Percentiles rank a stretch among this genome's conserved stretches.
Evolutionary conservation across 2,888 invertebrate species (phyloP).

Genomic region (Alentia gelatinosa): DNA sequence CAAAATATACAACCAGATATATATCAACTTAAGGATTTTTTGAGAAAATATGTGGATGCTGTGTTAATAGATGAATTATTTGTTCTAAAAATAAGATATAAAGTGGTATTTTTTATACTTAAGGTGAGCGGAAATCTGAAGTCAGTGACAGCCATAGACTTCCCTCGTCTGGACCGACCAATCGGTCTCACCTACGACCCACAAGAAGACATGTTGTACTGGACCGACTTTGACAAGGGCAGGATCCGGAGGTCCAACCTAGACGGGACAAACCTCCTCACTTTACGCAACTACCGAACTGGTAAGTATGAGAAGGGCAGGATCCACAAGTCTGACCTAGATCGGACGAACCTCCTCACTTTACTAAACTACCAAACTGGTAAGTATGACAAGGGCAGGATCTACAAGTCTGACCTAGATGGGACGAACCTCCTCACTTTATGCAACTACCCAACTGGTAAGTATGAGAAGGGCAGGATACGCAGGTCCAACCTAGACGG

Average conservation of each 20-base stretch:
- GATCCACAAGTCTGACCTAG: conserved; percentile 89
- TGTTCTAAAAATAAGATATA: too few species aligned
- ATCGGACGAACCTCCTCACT: conserved; percentile 88
- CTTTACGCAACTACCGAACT: conserved; percentile 13
- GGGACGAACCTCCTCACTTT: conserved; percentile 65
- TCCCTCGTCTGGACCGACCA: conserved; percentile 80
- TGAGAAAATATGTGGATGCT: not conserved
- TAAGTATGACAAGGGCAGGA: conserved; percentile 84
- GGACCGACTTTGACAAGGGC: conserved; percentile 86
- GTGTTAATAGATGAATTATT: too few species aligned
- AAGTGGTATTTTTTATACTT: too few species aligned
- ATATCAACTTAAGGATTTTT: not conserved
- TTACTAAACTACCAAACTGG: conserved; percentile 84
- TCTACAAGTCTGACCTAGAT: conserved; percentile 70
- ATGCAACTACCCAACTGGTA: not conserved
- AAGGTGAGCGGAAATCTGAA: not conserved
- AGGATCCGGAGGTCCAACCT: conserved; percentile 71
- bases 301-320: conserved; percentile 72
- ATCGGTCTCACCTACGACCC: conserved; percentile 92
- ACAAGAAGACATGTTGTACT: conserved; percentile 87
- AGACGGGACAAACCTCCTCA: conserved; percentile 66
- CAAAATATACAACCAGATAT: too few species aligned
- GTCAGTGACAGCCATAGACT: conserved; percentile 53
- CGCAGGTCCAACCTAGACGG: too few species aligned
- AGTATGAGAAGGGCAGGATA: too few species aligned